Evolutionary conservation across 2,113 vertebrate species (phyloP).

Genomic region (Corapipo altera): DNA sequence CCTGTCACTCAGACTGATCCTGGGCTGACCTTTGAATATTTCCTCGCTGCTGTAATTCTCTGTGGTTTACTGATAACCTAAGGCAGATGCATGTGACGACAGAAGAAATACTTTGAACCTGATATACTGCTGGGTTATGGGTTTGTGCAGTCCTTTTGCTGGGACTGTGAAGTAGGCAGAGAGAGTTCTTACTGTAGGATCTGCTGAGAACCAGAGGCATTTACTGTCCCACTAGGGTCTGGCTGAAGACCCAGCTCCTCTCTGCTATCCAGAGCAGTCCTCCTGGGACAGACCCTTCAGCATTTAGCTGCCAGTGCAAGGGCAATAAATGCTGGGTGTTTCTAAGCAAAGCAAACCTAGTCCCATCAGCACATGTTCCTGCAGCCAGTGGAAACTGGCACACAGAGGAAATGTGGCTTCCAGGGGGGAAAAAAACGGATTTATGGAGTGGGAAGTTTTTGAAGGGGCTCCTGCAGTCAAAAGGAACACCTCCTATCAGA

Average conservation of each 20-base stretch:
- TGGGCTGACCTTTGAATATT: background rate
- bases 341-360: background rate
- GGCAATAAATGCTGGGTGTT: background rate
- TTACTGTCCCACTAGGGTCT: background rate
- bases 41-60: conserved; percentile 2
- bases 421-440: background rate
- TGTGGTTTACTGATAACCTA: background rate
- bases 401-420: background rate
- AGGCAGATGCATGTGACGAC: conserved; percentile 12
- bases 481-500: background rate
- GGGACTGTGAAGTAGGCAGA: background rate
- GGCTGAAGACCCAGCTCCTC: background rate
- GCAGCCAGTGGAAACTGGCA: background rate
- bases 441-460: background rate
- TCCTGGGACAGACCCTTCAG: background rate
- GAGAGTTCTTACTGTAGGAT: background rate
- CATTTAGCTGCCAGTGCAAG: background rate
- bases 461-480: background rate
- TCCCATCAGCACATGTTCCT: background rate
- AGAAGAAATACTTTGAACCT: conserved; percentile 2
- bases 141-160: background rate
- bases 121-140: background rate
- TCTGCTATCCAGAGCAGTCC: background rate
- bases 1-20: background rate
- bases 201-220: background rate